These are phyloP conservation scores for Tadarida brasiliensis DNA, from an alignment of 2,797 vertebrate genomes.

Conservation along the genomic window DNA sequence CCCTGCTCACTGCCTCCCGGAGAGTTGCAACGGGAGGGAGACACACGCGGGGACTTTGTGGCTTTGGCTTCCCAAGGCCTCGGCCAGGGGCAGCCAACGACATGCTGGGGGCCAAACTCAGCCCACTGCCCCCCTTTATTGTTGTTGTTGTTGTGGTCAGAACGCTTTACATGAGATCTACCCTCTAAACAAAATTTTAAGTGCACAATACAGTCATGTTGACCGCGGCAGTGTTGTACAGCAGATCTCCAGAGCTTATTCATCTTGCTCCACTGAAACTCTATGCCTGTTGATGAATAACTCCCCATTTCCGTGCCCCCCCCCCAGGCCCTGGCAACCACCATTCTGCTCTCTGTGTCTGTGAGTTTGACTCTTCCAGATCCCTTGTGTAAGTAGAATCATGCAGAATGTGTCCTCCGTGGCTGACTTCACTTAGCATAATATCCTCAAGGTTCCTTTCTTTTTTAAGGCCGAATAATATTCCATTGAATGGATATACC, in stretches of 20 bases:
- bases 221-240: accelerated
- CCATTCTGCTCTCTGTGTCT: neutral
- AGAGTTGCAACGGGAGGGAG: accelerated
- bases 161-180: neutral
- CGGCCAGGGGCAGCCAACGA: neutral
- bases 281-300: accelerated
- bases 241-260: too few relatives aligned
- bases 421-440: neutral
- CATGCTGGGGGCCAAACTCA: neutral
- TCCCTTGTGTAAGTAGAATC: neutral
- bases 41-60: neutral
- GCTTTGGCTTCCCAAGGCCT: neutral
- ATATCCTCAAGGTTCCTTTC: too few relatives aligned
- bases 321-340: neutral
- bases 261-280: neutral
- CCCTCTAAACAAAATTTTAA: neutral
- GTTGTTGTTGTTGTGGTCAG: neutral
- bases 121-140: neutral
- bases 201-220: neutral
- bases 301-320: neutral
- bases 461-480: neutral
- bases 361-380: neutral
- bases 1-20: neutral
- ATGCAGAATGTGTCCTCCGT: neutral
- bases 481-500: accelerated